Conservation (phyloP, 2,888 invertebrate species). For the Rhingia campestris region DNA sequence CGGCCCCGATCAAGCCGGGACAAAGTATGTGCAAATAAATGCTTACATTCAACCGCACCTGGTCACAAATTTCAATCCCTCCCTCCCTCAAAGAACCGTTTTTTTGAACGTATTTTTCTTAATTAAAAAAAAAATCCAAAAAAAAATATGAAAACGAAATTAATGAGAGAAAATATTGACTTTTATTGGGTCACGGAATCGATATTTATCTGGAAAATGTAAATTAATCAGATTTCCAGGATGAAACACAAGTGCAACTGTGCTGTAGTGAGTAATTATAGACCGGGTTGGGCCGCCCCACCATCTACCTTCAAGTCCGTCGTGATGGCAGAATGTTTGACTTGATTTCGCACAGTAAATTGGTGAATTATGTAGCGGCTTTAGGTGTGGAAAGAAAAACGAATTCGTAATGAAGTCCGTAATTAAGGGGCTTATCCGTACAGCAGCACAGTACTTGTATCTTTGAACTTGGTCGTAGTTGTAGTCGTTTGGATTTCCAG, state of each 20-base stretch:
- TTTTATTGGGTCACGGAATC: conserved; percentile 69
- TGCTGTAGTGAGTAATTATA: conserved; percentile 11
- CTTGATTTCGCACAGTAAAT: conserved; percentile 39
- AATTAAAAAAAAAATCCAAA: conserved; percentile 54
- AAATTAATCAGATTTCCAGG: conserved; percentile 62
- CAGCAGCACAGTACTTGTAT: not conserved
- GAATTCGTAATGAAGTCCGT: conserved; percentile 63
- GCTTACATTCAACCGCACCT: conserved; percentile 59
- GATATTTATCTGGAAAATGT: conserved; percentile 56
- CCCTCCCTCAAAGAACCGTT: conserved; percentile 7
- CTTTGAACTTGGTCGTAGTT: conserved; percentile 31
- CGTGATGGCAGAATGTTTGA: conserved; percentile 41
- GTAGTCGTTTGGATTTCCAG: not conserved
- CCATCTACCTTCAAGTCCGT: not conserved
- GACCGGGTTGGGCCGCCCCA: not conserved
- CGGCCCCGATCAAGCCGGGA: conserved; percentile 39
- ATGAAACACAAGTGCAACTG: conserved; percentile 24
- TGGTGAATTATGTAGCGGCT: conserved; percentile 45
- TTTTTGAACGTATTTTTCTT: conserved; percentile 46
- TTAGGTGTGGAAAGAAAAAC: conserved; percentile 3
- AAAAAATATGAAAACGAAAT: conserved; percentile 35
- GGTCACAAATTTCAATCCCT: conserved; percentile 68
- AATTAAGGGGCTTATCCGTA: conserved; percentile 54
- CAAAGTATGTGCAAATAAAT: conserved; percentile 61
- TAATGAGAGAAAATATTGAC: conserved; percentile 71